Evolutionary conservation across 2,888 invertebrate species (phyloP).

Genomic region (Protophormia terraenovae): DNA sequence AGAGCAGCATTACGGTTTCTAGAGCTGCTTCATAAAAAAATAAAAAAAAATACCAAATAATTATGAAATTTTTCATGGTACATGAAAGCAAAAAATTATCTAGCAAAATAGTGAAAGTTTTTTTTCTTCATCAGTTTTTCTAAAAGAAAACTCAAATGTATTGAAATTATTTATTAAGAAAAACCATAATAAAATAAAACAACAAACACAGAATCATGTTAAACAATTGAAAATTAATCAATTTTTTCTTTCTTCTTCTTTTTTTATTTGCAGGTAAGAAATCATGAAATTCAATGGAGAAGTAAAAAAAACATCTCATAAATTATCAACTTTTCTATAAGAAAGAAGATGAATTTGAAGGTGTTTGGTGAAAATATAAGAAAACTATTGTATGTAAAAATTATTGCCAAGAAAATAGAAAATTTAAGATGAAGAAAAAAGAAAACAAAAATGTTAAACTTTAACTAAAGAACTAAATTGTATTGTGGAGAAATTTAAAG

Average conservation of each 20-base stretch:
- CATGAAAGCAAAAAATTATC: conserved; percentile 53
- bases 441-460: not conserved
- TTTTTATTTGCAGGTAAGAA: conserved; percentile 65
- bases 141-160: conserved; percentile 11
- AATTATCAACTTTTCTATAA: conserved; percentile 25
- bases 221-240: conserved; percentile 70
- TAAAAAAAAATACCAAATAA: conserved; percentile 14
- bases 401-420: too few species aligned
- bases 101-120: conserved; percentile 65
- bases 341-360: conserved; percentile 5
- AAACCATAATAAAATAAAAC: not conserved
- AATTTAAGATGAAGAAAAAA: too few species aligned
- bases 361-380: not conserved
- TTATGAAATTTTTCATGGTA: conserved; percentile 64
- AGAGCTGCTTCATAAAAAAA: conserved; percentile 7
- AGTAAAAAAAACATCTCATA: too few species aligned
- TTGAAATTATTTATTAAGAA: conserved; percentile 26
- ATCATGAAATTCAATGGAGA: conserved; percentile 45
- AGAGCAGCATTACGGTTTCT: conserved; percentile 40
- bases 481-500: too few species aligned
- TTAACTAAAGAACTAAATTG: too few species aligned
- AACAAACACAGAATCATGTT: not conserved
- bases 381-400: conserved; percentile 51
- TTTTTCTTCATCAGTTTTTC: not conserved
- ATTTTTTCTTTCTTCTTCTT: conserved; percentile 57